phyloP scores from a whole-genome alignment of 2,888 invertebrate species.

The Tiliacea citrago region DNA sequence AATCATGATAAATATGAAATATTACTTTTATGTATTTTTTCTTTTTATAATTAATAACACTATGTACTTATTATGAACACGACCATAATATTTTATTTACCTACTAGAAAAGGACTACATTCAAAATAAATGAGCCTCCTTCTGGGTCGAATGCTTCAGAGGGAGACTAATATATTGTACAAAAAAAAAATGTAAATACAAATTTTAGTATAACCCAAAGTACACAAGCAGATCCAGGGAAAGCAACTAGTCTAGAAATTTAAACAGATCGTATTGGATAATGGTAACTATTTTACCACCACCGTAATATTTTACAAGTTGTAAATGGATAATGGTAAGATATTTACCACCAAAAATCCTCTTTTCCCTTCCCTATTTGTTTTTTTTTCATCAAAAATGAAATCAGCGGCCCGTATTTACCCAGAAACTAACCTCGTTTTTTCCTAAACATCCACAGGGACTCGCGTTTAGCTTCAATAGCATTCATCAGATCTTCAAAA shows the following conservation, averaged over 20 bases:
- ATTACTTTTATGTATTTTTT: too few relatives aligned
- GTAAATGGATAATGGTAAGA: not conserved
- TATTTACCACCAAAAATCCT: not conserved
- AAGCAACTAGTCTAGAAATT: too few relatives aligned
- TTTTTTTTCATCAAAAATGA: not conserved
- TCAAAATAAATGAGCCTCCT: too few relatives aligned
- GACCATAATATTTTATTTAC: too few relatives aligned
- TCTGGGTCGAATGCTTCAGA: too few relatives aligned
- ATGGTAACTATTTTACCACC: not conserved
- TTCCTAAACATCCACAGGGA: too few relatives aligned
- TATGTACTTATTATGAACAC: too few relatives aligned
- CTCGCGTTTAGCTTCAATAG: constrained; percentile 1
- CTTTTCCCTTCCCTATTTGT: not conserved
- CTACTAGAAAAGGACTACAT: too few relatives aligned
- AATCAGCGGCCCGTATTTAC: not conserved
- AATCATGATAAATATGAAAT: too few relatives aligned
- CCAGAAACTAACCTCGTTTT: not conserved
- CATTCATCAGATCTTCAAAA: not conserved
- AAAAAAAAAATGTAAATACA: too few relatives aligned
- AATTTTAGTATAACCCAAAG: not conserved
- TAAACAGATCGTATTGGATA: not conserved
- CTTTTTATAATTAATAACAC: too few relatives aligned
- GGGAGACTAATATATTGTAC: too few relatives aligned
- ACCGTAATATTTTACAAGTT: not conserved
- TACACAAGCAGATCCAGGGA: not conserved